These are phyloP conservation scores for Cantharis rustica DNA, from an alignment of 2,888 invertebrate species.

Conservation along the genomic window DNA sequence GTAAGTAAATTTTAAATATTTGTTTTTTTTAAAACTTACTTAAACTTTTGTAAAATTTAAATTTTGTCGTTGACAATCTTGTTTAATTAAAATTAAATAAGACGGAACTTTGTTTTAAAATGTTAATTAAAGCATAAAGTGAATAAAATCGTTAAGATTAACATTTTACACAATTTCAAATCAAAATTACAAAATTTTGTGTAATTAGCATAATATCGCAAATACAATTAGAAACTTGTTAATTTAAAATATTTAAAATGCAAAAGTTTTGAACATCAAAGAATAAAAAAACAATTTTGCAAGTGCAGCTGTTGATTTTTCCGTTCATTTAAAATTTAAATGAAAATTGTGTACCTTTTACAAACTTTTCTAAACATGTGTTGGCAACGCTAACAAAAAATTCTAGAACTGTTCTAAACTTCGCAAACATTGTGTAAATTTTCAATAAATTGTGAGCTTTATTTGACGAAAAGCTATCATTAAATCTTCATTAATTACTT, in stretches of 20 bases:
- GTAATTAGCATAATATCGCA: not conserved
- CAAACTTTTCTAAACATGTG: not conserved
- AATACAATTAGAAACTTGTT: not conserved
- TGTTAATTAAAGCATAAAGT: not conserved
- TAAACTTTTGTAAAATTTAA: not conserved
- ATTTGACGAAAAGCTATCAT: not conserved
- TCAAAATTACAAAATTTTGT: not conserved
- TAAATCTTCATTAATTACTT: not conserved
- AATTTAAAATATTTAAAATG: not conserved
- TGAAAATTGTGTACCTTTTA: not conserved
- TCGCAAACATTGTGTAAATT: not conserved
- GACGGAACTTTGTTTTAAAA: not conserved
- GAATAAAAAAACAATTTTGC: not conserved
- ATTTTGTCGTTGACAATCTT: not conserved
- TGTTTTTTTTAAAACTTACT: not conserved
- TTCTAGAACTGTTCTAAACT: not conserved
- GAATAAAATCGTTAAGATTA: not conserved
- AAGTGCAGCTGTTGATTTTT: not conserved
- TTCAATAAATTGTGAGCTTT: not conserved
- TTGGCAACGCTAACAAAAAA: not conserved
- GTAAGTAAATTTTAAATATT: constrained; percentile 20
- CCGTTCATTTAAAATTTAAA: not conserved
- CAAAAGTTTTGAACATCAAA: not conserved
- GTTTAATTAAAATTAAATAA: not conserved
- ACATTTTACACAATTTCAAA: not conserved